A percentile compares a stretch with the other conserved stretches of the same genome.
Evolutionary conservation across 2,797 vertebrate species (phyloP).

Genomic region (Macropus fuliginosus): DNA sequence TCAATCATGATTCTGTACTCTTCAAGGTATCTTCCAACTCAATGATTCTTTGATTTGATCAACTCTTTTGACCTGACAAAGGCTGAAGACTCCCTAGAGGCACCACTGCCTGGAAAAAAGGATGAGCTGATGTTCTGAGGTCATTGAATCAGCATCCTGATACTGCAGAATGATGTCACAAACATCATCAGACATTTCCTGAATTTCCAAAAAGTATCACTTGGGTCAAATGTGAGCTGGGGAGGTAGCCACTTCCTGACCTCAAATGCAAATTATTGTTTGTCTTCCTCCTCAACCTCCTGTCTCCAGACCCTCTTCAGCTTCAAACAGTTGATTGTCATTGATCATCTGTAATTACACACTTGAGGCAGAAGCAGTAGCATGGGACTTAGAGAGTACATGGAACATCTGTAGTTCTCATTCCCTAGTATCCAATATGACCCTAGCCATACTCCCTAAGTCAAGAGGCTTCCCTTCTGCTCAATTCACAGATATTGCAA

Average conservation of each 20-base stretch:
- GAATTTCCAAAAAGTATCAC: background rate
- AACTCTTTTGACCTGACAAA: background rate
- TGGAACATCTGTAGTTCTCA: background rate
- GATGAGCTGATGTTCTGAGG: background rate
- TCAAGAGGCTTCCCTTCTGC: background rate
- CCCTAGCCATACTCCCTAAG: background rate
- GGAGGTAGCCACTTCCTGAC: background rate
- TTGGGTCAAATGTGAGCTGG: background rate
- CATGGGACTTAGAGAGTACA: background rate
- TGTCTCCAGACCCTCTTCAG: background rate
- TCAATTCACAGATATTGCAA: background rate
- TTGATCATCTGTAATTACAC: background rate
- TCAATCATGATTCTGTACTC: background rate
- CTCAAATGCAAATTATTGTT: background rate
- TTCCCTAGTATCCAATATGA: background rate
- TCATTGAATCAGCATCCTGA: constrained; percentile 16
- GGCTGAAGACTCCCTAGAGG: background rate
- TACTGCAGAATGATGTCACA: background rate
- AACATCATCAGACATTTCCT: background rate
- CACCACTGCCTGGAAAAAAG: background rate
- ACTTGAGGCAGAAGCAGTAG: background rate
- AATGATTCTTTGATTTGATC: background rate
- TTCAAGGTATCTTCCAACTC: background rate
- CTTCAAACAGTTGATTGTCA: background rate
- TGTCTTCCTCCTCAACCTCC: background rate